phyloP scores from a whole-genome alignment of 2,797 vertebrate species.

The Coracias cyanogaster region DNA sequence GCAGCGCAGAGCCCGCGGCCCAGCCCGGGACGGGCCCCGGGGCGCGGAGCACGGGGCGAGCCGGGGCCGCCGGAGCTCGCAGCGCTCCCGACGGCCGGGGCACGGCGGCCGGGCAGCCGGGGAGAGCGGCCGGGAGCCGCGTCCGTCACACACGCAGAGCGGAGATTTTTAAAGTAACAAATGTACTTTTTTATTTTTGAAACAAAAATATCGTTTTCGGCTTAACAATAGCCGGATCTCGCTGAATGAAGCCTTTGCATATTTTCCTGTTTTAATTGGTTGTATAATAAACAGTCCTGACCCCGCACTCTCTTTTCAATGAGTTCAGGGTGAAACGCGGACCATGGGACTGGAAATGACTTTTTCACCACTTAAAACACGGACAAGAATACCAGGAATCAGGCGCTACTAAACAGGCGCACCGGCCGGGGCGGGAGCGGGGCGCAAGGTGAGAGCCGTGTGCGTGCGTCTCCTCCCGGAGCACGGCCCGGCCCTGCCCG shows the following conservation, averaged over 20 bases:
- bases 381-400: slow-evolving; percentile 82
- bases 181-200: slow-evolving; percentile 78
- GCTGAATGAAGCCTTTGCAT: slow-evolving; percentile 89
- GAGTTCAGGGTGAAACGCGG: slow-evolving; percentile 81
- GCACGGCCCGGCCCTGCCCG: neutral
- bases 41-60: neutral
- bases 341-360: slow-evolving; percentile 84
- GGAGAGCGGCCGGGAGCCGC: neutral
- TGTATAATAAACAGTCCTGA: slow-evolving; percentile 91
- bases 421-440: slow-evolving; percentile 51
- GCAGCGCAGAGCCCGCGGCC: neutral
- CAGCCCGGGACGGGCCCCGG: neutral
- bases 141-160: neutral
- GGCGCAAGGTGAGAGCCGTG: slow-evolving; percentile 73
- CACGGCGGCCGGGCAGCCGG: neutral
- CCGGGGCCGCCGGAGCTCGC: neutral
- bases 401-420: slow-evolving; percentile 75
- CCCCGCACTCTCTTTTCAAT: slow-evolving; percentile 86
- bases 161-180: slow-evolving; percentile 66
- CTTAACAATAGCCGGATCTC: slow-evolving; percentile 93
- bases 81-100: neutral
- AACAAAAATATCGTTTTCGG: slow-evolving; percentile 82
- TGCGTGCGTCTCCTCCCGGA: neutral
- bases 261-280: slow-evolving; percentile 92
- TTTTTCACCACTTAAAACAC: slow-evolving; percentile 84